Base-by-base conservation (phyloP, 2,888 invertebrate species). In the Cryptophagus acutangulus region DNA sequence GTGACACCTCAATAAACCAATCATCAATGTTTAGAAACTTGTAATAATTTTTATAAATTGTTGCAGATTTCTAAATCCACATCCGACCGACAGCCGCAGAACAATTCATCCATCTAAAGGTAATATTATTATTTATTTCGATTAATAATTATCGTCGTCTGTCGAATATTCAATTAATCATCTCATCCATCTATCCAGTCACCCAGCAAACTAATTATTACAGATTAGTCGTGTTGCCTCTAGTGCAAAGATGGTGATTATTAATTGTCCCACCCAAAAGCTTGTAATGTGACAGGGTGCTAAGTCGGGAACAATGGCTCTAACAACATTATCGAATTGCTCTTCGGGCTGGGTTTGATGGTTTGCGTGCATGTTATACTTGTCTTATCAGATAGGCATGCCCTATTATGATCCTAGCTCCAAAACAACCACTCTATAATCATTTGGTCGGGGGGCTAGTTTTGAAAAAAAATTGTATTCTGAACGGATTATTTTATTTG, bases 231-330 rank as follows among this genome's bases (percentile, higher is more conserved):
- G 17, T 34, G 35, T 25, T 39, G 42, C 41, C 43, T n/a, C n/a
- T 43, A 37, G 42, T 43, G 40, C 30, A 38, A 41, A 46, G 40
- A 30, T 40, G 38, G 36, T 45, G 33, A 37, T 48, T 51, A 51
- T 49, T 51, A 48, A 51, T 48, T 43, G 41, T 38, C 25, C 28
- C 36, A 36, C 39, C 25, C 42, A 41, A 40, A 42, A 40, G 40
- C 39, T 20, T 34, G 46, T 42, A 34, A 36, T 45, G 44, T 48
- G 49, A 49, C 47, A 51, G 36, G 38, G 49, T 42, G 42, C 38
- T 46, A 43, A 52, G 45, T 38, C 31, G 41, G 24, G 38, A 45
- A 49, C 48, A 49, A 48, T 49, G 30, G 29, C 14, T n/a, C n/a
- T n/a, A n/a, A n/a, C n/a, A 35, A 43, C 40, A 46, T 46, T 43